Conservation (phyloP, 2,113 vertebrate species). For the Lampris megalopsis region DNA sequence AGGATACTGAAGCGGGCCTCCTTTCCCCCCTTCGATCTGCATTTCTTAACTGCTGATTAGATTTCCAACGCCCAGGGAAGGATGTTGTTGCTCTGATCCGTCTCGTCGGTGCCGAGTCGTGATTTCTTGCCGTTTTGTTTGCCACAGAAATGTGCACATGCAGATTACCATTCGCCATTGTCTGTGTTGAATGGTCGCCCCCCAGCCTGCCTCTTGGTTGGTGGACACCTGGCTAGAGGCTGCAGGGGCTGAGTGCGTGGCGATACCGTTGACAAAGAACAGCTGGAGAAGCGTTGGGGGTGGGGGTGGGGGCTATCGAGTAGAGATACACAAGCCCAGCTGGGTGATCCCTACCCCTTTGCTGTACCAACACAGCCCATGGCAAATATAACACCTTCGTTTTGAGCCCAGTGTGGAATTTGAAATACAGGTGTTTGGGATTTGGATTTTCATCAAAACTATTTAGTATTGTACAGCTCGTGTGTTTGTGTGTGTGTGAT, state of each 20-base stretch:
- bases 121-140: conserved; percentile 38
- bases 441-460: no score
- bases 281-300: conserved; percentile 68
- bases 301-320: conserved; percentile 30
- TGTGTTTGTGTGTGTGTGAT: no score
- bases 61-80: no score
- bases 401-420: no score
- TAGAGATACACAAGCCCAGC: conserved; percentile 1
- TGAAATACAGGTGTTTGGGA: no score
- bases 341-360: conserved; percentile 1
- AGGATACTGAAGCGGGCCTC: no score
- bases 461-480: no score
- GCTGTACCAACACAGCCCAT: neutral
- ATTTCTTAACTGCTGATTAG: no score
- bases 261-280: conserved; percentile 56
- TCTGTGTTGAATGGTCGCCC: conserved; percentile 64
- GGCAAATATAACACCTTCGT: no score
- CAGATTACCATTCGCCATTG: conserved; percentile 67
- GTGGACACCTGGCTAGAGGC: conserved; percentile 64
- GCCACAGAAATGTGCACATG: conserved; percentile 53
- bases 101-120: neutral
- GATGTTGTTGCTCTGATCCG: no score
- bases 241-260: conserved; percentile 22
- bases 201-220: conserved; percentile 26
- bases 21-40: no score